Percentiles rank a stretch among this genome's conserved stretches.
These are phyloP conservation scores for Drosophila subquinaria DNA, from an alignment of 2,888 invertebrate genomes.

Conservation along the genomic window DNA sequence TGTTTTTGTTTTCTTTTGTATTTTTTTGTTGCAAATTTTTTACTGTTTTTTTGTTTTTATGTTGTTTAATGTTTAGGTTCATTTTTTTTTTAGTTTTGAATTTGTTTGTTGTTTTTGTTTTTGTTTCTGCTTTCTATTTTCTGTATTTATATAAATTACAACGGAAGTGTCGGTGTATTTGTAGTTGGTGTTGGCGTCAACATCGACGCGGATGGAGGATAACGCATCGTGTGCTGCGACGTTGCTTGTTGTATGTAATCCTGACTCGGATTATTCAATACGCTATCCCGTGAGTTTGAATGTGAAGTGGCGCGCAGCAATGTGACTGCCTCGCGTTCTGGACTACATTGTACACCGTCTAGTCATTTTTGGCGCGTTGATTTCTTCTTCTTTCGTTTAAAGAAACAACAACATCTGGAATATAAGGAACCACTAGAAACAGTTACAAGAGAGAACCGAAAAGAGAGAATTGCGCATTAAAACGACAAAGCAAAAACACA, in stretches of 20 bases:
- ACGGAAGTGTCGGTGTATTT: slow-evolving; percentile 87
- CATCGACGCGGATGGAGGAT: slow-evolving; percentile 86
- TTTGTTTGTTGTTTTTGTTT: slow-evolving; percentile 8
- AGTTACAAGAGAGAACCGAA: slow-evolving; percentile 60
- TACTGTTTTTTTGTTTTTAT: slow-evolving; percentile 57
- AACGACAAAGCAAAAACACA: slow-evolving; percentile 75
- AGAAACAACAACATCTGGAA: slow-evolving; percentile 98
- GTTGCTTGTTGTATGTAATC: slow-evolving; percentile 87
- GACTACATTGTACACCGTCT: slow-evolving; percentile 89
- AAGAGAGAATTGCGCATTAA: slow-evolving; percentile 69
- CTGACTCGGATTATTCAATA: slow-evolving; percentile 87
- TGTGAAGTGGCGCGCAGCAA: slow-evolving; percentile 88
- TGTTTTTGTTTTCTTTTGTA: slow-evolving; percentile 44
- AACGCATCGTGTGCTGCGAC: slow-evolving; percentile 86
- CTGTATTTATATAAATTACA: slow-evolving; percentile 83
- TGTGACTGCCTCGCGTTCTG: slow-evolving; percentile 88
- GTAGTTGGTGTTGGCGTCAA: slow-evolving; percentile 86
- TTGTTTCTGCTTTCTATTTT: slow-evolving; percentile 29
- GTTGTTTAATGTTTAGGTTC: slow-evolving; percentile 34
- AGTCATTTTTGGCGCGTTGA: slow-evolving; percentile 96
- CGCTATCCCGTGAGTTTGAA: slow-evolving; percentile 88
- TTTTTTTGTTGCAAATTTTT: slow-evolving; percentile 59
- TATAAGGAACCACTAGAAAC: slow-evolving; percentile 78
- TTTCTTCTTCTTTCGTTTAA: slow-evolving; percentile 99
- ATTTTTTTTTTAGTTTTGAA: slow-evolving; percentile 13